Evolutionary conservation across 1,140 invertebrate species (phyloP), one percentile per base, ranked within the genome.

Genomic region (Brachionus manjavacas): DNA sequence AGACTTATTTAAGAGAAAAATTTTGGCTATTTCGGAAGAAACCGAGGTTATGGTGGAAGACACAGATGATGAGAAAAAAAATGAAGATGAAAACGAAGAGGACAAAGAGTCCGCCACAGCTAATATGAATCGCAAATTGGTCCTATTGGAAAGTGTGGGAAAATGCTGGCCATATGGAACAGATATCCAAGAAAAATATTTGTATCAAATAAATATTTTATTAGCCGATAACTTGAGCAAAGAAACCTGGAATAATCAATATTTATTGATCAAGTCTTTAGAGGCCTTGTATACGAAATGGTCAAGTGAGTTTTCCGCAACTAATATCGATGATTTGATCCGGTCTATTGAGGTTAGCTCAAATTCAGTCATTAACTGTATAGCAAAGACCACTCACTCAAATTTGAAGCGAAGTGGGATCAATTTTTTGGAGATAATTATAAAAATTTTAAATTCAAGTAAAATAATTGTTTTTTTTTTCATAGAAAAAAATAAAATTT

Each of bases 131-230:
- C 46, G 60, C 20, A 60, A 81, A 68, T n/a, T 68, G 12, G 25
- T 81, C 25, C 11, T 81, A 3, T 46, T 81, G 60, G 64, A 60
- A 28, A 81, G 23, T 64, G 11, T 81, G 1, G 79, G 79, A 60
- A 60, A 68, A 81, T 81, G 79, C 39, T 81, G 79, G 79, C 41
- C 79, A 16, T 43, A 35, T 68, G 23, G 52, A 7, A 23, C 52
- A 81, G 79, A 81, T 2, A 41, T 64, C 20, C 79, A 81, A 68
- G 79, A 81, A 81, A 60, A 68, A 23, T 81, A 81, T 46, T 14
- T 64, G 12, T 68, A 64, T 41, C 64, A 60, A 39, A 46, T 35
- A 41, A 41, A 28, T 68, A 25, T 81, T 23, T 28, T 81, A 35
- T 14, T 81, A 46, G 20, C 52, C 0, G 79, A 81, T 39, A 43